A percentile compares a stretch with the other conserved stretches of the same genome.
Evolutionary conservation across 2,113 vertebrate genomes (phyloP).

Genomic region (Tricholaema leucomelas): DNA sequence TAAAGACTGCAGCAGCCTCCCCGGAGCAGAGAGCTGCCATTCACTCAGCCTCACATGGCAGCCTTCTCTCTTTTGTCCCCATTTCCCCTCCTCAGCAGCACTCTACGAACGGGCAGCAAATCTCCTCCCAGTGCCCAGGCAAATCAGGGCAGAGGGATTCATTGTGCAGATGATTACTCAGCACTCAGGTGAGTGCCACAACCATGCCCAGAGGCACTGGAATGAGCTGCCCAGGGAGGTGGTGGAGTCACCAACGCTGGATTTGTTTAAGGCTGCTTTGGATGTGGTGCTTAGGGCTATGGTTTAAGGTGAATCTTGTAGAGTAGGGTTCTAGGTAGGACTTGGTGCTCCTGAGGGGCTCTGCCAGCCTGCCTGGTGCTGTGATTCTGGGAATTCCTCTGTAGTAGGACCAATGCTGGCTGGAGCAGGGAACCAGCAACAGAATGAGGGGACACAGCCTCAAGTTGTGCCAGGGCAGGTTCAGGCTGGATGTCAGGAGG

Average conservation of each 20-base stretch:
- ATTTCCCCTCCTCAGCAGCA: background rate
- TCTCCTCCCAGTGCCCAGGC: rapidly evolving
- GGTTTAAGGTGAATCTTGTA: too few relatives aligned
- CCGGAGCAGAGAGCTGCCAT: background rate
- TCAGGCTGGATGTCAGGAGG: too few relatives aligned
- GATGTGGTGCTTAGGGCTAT: too few relatives aligned
- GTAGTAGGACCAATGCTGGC: background rate
- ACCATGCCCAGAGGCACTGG: background rate
- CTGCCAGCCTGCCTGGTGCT: too few relatives aligned
- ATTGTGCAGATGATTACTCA: rapidly evolving
- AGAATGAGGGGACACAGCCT: background rate
- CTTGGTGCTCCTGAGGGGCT: too few relatives aligned
- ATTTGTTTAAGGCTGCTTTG: too few relatives aligned
- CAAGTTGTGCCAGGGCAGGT: too few relatives aligned
- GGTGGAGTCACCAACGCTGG: too few relatives aligned
- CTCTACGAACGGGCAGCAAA: background rate
- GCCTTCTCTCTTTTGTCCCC: slow-evolving; percentile 1
- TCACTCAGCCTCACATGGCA: background rate
- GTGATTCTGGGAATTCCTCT: background rate
- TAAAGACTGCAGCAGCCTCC: background rate
- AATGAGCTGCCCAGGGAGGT: too few relatives aligned
- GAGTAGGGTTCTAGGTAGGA: too few relatives aligned
- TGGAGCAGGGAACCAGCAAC: background rate
- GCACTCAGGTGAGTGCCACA: background rate
- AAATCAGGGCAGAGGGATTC: background rate